Conservation (phyloP, 2,888 invertebrate species). For the Cataglyphis cursor region DNA sequence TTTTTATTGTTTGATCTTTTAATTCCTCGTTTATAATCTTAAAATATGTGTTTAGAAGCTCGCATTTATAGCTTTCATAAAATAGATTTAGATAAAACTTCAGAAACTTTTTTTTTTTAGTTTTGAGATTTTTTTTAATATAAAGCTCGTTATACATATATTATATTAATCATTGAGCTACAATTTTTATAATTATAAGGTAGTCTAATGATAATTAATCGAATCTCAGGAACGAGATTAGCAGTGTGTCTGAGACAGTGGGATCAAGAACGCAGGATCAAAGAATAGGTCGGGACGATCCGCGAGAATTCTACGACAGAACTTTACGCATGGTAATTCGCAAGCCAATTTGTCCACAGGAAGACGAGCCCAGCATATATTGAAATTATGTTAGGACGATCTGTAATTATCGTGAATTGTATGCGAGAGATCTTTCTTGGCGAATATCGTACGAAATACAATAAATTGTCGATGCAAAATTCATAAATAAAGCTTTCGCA, state of each 20-base stretch:
- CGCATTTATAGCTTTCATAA: not conserved
- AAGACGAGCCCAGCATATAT: slow-evolving; percentile 70
- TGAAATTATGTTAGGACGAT: slow-evolving; percentile 32
- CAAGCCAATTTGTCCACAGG: slow-evolving; percentile 61
- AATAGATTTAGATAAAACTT: not conserved
- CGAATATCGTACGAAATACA: not conserved
- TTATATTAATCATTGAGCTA: not conserved
- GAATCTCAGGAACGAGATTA: slow-evolving; percentile 66
- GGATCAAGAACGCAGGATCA: slow-evolving; percentile 70
- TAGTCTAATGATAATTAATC: slow-evolving; percentile 24
- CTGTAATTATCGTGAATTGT: not conserved
- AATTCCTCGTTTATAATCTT: not conserved
- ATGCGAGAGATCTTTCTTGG: not conserved
- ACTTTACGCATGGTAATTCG: slow-evolving; percentile 62
- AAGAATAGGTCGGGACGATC: slow-evolving; percentile 68
- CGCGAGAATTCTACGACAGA: slow-evolving; percentile 66
- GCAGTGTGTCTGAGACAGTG: slow-evolving; percentile 72
- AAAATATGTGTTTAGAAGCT: not conserved
- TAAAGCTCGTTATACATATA: not conserved
- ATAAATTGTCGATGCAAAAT: not conserved
- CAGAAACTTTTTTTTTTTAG: no score
- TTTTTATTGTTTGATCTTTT: not conserved
- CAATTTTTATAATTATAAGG: not conserved
- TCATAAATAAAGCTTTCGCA: slow-evolving; percentile 6
- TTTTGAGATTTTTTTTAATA: not conserved